phyloP scores from a whole-genome alignment of 2,888 invertebrate species.

The Watsonalla cultraria region DNA sequence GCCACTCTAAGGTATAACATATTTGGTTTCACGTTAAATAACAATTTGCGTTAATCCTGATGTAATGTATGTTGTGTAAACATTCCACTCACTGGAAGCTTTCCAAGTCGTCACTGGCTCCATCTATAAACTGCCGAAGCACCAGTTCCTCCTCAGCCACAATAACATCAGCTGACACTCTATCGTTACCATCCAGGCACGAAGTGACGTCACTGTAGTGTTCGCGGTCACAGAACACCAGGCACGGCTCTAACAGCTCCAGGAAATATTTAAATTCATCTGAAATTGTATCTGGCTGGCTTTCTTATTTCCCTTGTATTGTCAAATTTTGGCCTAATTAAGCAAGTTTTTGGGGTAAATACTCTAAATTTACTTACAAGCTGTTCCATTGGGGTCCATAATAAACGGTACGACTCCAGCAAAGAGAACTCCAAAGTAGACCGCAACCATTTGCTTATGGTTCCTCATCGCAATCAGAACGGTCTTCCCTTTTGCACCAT shows the following conservation, averaged over 20 bases:
- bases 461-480: conserved; percentile 34
- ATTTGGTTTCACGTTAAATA: too few species aligned
- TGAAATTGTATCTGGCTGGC: conserved; percentile 10
- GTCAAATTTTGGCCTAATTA: too few species aligned
- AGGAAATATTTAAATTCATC: conserved; percentile 40
- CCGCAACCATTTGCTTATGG: conserved; percentile 25
- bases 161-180: conserved; percentile 13
- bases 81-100: conserved; percentile 25
- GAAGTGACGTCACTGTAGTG: conserved; percentile 16
- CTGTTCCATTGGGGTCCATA: conserved; percentile 35
- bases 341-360: too few species aligned
- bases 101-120: conserved; percentile 17
- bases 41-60: too few species aligned
- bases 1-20: conserved; percentile 27
- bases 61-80: too few species aligned
- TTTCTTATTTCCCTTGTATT: too few species aligned
- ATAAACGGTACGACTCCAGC: conserved; percentile 31
- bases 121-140: conserved; percentile 21
- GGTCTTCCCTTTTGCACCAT: conserved; percentile 19
- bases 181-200: conserved; percentile 6
- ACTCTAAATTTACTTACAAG: conserved; percentile 22
- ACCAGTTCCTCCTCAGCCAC: conserved; percentile 22
- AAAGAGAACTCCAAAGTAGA: conserved; percentile 35
- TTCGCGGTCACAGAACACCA: conserved; percentile 40
- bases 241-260: conserved; percentile 29